phyloP scores from a whole-genome alignment of 1,140 invertebrate species.

The Papilio dardanus region DNA sequence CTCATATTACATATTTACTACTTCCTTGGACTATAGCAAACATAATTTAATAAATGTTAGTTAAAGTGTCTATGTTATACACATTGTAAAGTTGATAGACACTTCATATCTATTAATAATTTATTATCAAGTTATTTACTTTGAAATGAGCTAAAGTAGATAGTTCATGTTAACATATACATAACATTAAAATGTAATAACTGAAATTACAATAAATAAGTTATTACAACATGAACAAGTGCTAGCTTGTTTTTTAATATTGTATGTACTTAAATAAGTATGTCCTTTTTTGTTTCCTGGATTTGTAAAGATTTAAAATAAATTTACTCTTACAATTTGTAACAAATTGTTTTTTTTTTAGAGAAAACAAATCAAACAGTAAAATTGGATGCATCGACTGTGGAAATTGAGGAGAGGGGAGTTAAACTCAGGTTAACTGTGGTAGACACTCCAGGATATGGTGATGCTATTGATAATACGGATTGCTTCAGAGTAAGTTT shows the following conservation, averaged over 20 bases:
- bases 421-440: constrained; percentile 95
- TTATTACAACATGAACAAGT: too few species aligned
- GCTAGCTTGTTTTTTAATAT: too few species aligned
- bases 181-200: neutral
- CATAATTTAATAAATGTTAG: too few species aligned
- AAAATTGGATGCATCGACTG: constrained; percentile 94
- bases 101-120: constrained; percentile 28
- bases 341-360: constrained; percentile 69
- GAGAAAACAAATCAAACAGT: constrained; percentile 95
- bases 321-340: too few species aligned
- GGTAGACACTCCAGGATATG: constrained; percentile 99
- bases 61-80: too few species aligned
- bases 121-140: constrained; percentile 6
- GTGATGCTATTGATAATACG: constrained; percentile 99
- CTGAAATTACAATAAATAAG: too few species aligned
- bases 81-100: constrained; percentile 9
- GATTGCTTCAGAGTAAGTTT: constrained; percentile 90
- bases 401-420: constrained; percentile 96
- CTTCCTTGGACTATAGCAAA: too few species aligned
- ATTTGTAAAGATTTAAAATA: too few species aligned
- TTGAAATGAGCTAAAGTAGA: neutral
- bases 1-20: too few species aligned
- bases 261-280: too few species aligned
- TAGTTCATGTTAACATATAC: neutral
- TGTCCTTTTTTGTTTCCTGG: too few species aligned